Conservation (phyloP, 1,140 invertebrate genomes). For the Leptonema lineaticorne region DNA sequence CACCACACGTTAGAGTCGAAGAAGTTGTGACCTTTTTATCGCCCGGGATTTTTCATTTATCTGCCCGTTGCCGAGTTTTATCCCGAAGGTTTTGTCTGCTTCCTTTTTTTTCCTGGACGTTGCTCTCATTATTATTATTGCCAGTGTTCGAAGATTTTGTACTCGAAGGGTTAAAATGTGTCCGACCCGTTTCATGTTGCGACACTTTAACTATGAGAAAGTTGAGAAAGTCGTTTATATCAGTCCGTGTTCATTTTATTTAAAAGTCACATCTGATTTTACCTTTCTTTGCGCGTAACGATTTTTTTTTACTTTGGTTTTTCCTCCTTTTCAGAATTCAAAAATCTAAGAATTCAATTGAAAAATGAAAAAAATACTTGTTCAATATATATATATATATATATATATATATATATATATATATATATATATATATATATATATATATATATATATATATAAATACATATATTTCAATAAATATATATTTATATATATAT, state of each 20-base stretch:
- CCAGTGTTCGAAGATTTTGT: background rate
- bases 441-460: no score
- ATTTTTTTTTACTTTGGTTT: no score
- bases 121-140: background rate
- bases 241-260: background rate
- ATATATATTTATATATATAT: no score
- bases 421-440: no score
- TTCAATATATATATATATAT: no score
- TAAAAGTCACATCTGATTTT: no score
- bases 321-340: no score
- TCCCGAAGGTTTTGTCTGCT: constrained; percentile 6
- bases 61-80: background rate
- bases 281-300: background rate
- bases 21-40: constrained; percentile 8
- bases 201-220: background rate
- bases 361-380: no score
- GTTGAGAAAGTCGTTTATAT: constrained; percentile 9
- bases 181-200: background rate
- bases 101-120: background rate
- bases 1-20: no score
- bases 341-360: no score
- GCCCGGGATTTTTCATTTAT: constrained; percentile 5
- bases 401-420: no score
- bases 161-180: background rate
- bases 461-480: no score